Percentiles rank a stretch among this genome's conserved stretches.
These are phyloP conservation scores for Piaya cayana DNA, from an alignment of 2,113 vertebrate genomes.

Conservation along the genomic window DNA sequence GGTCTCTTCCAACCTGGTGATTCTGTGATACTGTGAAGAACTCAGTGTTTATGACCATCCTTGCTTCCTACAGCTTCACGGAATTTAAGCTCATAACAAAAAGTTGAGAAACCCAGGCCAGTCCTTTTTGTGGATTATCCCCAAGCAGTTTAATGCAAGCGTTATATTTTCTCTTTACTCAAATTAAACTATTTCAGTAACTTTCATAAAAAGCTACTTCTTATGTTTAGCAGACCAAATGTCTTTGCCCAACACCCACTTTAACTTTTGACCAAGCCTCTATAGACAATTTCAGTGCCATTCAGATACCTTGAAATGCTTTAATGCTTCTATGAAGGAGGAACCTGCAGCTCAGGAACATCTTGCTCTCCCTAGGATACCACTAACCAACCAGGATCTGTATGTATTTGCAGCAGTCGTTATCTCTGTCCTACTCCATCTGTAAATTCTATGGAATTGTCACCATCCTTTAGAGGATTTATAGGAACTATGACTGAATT, in stretches of 20 bases:
- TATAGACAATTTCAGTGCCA: not conserved
- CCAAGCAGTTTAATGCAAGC: fast-evolving
- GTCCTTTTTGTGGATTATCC: not conserved
- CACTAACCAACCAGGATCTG: not conserved
- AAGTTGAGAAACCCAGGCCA: not conserved
- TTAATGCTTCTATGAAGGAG: not conserved
- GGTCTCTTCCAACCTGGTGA: no score
- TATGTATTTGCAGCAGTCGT: not conserved
- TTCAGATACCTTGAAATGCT: not conserved
- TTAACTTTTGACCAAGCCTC: not conserved
- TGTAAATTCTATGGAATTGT: not conserved
- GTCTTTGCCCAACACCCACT: not conserved
- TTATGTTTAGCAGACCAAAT: not conserved
- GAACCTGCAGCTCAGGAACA: not conserved
- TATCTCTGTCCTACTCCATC: not conserved
- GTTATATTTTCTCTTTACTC: not conserved
- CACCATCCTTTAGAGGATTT: not conserved
- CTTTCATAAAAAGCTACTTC: not conserved
- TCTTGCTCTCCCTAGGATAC: not conserved
- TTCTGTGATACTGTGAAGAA: no score
- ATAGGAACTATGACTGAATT: not conserved
- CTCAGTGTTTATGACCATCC: not conserved
- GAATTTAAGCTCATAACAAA: not conserved
- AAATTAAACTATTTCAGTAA: not conserved
- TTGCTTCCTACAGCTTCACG: not conserved